Percentiles rank a stretch among this genome's conserved stretches.
Conservation (phyloP, 2,113 vertebrate species). For the Meles meles region DNA sequence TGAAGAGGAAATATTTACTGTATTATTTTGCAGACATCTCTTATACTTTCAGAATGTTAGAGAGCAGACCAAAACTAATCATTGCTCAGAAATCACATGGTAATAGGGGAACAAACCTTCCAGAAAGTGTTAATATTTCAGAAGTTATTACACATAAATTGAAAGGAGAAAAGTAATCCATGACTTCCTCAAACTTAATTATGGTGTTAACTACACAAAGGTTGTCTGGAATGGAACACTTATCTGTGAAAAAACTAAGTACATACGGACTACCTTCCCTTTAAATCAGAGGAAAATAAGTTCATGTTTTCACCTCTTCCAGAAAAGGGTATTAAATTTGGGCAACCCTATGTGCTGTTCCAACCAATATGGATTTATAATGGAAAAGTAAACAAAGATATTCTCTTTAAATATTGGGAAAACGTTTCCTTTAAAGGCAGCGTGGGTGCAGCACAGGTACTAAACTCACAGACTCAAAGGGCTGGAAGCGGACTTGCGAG, state of each 20-base stretch:
- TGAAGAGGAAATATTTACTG: slow-evolving; percentile 38
- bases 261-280: neutral
- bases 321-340: slow-evolving; percentile 19
- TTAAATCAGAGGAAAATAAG: neutral
- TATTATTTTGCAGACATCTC: slow-evolving; percentile 5
- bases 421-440: neutral
- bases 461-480: neutral
- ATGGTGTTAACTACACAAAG: neutral
- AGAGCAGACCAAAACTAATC: neutral
- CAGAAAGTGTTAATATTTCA: neutral
- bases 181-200: slow-evolving; percentile 20
- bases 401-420: neutral
- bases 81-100: neutral
- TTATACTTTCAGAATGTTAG: slow-evolving; percentile 17
- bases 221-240: neutral
- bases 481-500: neutral
- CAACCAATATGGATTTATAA: neutral
- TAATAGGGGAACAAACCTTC: neutral
- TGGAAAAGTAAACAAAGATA: neutral
- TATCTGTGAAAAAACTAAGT: neutral
- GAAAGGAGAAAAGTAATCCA: neutral
- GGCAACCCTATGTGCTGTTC: neutral
- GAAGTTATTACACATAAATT: neutral
- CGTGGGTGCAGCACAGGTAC: neutral
- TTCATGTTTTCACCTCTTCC: neutral